Conservation (phyloP, 30 jellyfish, hydroid and myxozoan genomes). For the Catostylus mosaicus region DNA sequence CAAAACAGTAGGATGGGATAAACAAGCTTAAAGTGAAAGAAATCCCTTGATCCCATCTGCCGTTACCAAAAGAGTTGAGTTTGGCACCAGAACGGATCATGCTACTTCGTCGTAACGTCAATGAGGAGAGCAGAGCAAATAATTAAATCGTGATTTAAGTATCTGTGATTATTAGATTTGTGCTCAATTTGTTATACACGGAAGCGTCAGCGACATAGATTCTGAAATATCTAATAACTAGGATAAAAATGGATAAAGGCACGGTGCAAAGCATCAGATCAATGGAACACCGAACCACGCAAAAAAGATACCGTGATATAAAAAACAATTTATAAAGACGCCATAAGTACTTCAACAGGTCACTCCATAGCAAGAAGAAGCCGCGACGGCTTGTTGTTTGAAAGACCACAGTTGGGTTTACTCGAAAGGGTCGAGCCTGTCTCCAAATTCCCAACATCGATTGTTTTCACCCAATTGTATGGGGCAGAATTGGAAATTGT, state of each 20-base stretch:
- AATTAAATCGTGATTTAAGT: not conserved
- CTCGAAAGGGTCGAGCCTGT: too few species aligned
- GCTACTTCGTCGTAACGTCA: not conserved
- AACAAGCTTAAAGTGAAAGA: not conserved
- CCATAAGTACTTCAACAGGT: not conserved
- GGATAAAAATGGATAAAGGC: not conserved
- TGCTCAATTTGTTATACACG: not conserved
- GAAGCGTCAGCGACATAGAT: not conserved
- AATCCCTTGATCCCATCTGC: not conserved
- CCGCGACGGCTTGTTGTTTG: too few species aligned
- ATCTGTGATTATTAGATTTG: not conserved
- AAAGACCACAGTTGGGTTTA: too few species aligned
- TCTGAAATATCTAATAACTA: not conserved
- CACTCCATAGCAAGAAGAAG: not conserved
- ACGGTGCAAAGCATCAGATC: not conserved
- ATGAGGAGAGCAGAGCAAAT: not conserved
- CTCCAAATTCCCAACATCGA: too few species aligned
- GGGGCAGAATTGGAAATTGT: too few species aligned
- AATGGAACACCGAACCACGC: not conserved
- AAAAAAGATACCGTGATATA: too few species aligned
- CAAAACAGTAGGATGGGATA: not conserved
- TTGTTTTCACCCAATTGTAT: too few species aligned
- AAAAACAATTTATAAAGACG: too few species aligned
- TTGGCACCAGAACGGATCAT: conserved; percentile 1
- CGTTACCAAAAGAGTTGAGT: not conserved